Base-by-base conservation (phyloP, 2,888 invertebrate species). In the Atrina japonica region DNA sequence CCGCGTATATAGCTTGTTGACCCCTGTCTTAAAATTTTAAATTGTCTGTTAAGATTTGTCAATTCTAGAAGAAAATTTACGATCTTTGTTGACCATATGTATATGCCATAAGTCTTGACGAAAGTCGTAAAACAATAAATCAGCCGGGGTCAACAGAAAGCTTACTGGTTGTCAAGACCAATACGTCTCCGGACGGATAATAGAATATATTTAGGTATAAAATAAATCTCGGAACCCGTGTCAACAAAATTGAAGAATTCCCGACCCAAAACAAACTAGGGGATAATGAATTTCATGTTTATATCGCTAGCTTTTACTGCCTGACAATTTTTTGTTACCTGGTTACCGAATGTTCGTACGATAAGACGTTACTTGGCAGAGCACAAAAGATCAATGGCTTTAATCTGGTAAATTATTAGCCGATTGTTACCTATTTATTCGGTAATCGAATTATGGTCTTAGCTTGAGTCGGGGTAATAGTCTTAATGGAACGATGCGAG, bases 111-210 rank as follows among this genome's bases (percentile, higher is more conserved):
- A 61, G 49, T 29, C 41, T 35, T 49, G 49, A 61, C 40, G 40
- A 49, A 30, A 49, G 27, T 49, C 43, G 29, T 61, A 61, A 61
- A 61, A 49, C 61, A 61, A 61, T 61, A 61, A 61, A 61, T 61
- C 61, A 47, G 49, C 6, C 23, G 59, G 30, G 30, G 30, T 61
- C 61, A 49, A 61, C 61, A 29, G 35, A 29, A 30, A 23, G 29
- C 47, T 49, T 35, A 21, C 11, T 27, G 41, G 61, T 61, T 61
- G 61, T 61, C 61, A 41, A 23, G 61, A 29, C 23, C 61, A 29
- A 14, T 29, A 25, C 47, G 61, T 27, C 61, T 30, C 47, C 61
- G 35, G 30, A 29, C 25, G 21, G 49, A 61, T 47, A 61, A 61
- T 61, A 49, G 61, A 23, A 49, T 61, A 49, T 61, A 61, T 23